These are phyloP conservation scores for Geophilus truncorum DNA, from an alignment of 2,888 invertebrate species.

Conservation along the genomic window DNA sequence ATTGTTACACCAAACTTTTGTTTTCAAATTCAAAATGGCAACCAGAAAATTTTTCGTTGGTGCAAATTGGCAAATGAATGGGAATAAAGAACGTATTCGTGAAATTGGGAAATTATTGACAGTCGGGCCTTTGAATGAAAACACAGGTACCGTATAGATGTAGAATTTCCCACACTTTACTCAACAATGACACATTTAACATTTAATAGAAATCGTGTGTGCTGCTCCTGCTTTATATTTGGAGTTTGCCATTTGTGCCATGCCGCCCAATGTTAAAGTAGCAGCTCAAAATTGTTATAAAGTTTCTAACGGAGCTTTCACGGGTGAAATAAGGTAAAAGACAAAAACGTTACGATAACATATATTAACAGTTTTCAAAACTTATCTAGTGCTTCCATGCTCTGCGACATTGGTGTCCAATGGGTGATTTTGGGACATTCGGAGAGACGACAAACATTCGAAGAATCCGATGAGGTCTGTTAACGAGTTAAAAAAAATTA, in stretches of 20 bases:
- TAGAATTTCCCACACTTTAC: too few species aligned
- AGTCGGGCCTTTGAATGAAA: conserved; percentile 68
- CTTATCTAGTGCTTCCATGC: conserved; percentile 75
- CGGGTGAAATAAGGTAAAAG: conserved; percentile 79
- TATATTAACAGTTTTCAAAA: neutral
- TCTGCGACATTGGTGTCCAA: conserved; percentile 78
- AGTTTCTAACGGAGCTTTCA: conserved; percentile 86
- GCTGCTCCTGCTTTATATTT: conserved; percentile 87
- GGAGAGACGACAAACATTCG: conserved; percentile 90
- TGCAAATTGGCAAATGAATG: conserved; percentile 99
- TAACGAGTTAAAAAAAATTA: neutral
- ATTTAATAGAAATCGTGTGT: conserved; percentile 69
- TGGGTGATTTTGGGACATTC: conserved; percentile 99
- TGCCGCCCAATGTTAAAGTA: conserved; percentile 65
- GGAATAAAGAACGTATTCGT: conserved; percentile 73
- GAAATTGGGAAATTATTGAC: conserved; percentile 73
- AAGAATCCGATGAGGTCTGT: conserved; percentile 76
- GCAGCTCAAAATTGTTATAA: conserved; percentile 96
- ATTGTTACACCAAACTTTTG: too few species aligned
- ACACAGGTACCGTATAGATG: too few species aligned
- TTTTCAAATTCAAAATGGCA: neutral
- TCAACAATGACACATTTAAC: neutral
- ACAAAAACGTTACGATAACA: neutral
- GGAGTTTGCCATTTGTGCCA: conserved; percentile 62
- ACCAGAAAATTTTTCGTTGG: conserved; percentile 91